Evolutionary conservation across 2,797 vertebrate genomes (phyloP).

Genomic region (Pogonophryne albipinna): DNA sequence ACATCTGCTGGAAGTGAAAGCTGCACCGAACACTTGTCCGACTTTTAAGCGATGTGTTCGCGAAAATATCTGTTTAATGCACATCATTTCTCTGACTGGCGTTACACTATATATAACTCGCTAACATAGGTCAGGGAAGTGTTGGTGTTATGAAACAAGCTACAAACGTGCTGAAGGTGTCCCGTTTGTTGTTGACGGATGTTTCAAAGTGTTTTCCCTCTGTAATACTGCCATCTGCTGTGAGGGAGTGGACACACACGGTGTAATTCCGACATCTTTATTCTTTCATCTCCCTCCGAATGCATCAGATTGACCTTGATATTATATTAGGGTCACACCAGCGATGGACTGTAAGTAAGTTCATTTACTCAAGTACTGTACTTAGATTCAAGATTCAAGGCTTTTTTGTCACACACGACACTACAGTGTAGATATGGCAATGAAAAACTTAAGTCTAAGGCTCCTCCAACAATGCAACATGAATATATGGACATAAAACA

Average conservation of each 20-base stretch:
- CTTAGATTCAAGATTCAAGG: too few relatives aligned
- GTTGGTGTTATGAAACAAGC: slow-evolving; percentile 18
- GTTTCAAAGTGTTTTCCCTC: neutral
- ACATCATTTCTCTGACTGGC: slow-evolving; percentile 29
- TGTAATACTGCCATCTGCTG: slow-evolving; percentile 63
- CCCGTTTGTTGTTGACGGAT: slow-evolving; percentile 21
- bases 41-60: neutral
- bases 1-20: slow-evolving; percentile 41
- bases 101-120: too few relatives aligned
- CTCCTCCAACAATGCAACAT: too few relatives aligned
- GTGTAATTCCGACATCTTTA: neutral
- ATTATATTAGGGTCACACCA: too few relatives aligned
- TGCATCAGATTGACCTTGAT: too few relatives aligned
- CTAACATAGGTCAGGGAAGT: neutral
- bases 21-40: neutral
- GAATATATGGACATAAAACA: too few relatives aligned
- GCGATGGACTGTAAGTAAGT: too few relatives aligned
- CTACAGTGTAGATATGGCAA: too few relatives aligned
- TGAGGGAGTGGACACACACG: slow-evolving; percentile 38
- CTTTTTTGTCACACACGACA: too few relatives aligned
- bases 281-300: too few relatives aligned
- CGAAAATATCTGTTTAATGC: neutral
- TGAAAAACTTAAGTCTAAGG: too few relatives aligned
- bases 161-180: neutral
- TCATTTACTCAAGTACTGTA: too few relatives aligned